Evolutionary conservation across 2,888 invertebrate genomes (phyloP), one percentile per base, ranked within the genome.

Genomic region (Diarsia rubi): DNA sequence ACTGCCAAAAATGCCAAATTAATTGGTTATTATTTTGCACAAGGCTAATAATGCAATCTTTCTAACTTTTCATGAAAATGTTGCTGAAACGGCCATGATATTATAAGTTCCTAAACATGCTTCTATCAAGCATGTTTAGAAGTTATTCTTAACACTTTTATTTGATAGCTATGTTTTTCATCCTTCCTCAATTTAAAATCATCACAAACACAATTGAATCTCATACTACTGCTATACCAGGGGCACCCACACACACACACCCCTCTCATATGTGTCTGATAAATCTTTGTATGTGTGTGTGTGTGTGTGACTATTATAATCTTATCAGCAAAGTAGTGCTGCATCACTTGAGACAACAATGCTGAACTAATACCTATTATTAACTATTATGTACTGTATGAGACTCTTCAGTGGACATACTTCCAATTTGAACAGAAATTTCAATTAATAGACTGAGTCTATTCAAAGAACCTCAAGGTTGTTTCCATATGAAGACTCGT

Each of bases 321-420:
- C 69, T 83, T 73, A 79, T 83, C 69, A 57, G 24, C n/a, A 1
- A 27, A 66, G 31, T 66, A 4, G 49, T 65, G 21, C 57, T 21
- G 54, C 72, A 69, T 69, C 66, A 81, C 59, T 78, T 67, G 59
- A 62, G 27, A 54, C 49, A 72, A 78, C 16, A 72, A 67, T 65
- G 52, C 31, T 62, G 12, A 49, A 64, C 63, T 72, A 47, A 44
- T 31, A 27, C 49, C 19, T 54, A 21, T 19, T 49, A 5, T 14
- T 49, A 14, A 37, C 37, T 24, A 47, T 47, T 42, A 65, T 47
- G 31, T 37, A 16, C 49, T 16, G 4, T 19, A 3, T 4, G 19
- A 57, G 14, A 47, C n/a, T 24, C 14, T 42, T 31, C 5, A 57
- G 37, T 52, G 0, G 65, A n/a, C 5, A 14, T 44, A 52, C n/a